A percentile compares a stretch with the other conserved stretches of the same genome.
phyloP scores from a whole-genome alignment of 2,113 vertebrate species.

The Heptranchias perlo region DNA sequence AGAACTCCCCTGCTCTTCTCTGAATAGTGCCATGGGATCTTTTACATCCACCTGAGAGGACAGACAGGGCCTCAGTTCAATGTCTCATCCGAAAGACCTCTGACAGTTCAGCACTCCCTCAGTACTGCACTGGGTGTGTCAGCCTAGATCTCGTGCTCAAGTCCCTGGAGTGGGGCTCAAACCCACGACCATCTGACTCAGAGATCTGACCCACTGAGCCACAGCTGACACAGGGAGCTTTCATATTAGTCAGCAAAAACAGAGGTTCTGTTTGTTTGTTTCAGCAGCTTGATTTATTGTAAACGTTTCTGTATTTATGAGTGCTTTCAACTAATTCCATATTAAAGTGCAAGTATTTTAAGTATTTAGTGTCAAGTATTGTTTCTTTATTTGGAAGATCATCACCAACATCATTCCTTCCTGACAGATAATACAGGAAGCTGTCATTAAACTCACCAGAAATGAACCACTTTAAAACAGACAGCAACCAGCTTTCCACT shows the following conservation, averaged over 20 bases:
- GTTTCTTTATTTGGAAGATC: neutral
- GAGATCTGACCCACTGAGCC: too few species aligned
- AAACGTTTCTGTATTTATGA: neutral
- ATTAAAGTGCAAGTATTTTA: constrained; percentile 28
- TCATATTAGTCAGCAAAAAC: neutral
- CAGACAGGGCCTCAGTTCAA: too few species aligned
- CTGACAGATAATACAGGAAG: neutral
- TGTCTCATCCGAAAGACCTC: too few species aligned
- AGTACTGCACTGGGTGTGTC: too few species aligned
- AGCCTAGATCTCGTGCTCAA: too few species aligned
- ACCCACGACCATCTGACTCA: too few species aligned
- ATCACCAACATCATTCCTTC: neutral
- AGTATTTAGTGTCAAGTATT: constrained; percentile 11
- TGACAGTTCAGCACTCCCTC: too few species aligned
- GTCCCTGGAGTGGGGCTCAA: too few species aligned
- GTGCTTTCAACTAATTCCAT: neutral
- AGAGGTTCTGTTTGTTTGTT: neutral
- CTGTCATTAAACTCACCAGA: neutral
- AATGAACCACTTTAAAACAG: neutral
- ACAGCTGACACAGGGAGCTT: too few species aligned
- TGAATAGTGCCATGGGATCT: too few species aligned
- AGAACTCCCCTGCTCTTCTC: too few species aligned
- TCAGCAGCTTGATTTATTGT: neutral
- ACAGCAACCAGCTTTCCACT: neutral
- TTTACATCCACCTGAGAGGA: too few species aligned